phyloP scores from a whole-genome alignment of 2,113 vertebrate genomes.

The Saguinus midas region DNA sequence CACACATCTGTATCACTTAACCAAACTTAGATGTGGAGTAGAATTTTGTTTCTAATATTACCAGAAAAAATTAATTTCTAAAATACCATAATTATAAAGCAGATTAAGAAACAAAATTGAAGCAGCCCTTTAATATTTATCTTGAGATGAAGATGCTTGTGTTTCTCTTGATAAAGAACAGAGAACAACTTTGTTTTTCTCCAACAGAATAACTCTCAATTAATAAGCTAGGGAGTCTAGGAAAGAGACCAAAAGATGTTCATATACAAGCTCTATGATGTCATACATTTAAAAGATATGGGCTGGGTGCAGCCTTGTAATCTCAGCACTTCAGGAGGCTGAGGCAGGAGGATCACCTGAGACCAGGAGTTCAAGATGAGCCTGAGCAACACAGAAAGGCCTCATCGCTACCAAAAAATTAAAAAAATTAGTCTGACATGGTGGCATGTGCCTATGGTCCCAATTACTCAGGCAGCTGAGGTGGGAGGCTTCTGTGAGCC shows the following conservation, averaged over 20 bases:
- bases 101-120: neutral
- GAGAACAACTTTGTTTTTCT: neutral
- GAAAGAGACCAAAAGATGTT: neutral
- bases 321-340: too few relatives aligned
- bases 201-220: neutral
- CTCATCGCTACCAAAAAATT: too few relatives aligned
- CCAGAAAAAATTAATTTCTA: neutral
- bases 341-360: too few relatives aligned
- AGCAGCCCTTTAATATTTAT: neutral
- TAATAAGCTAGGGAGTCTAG: neutral
- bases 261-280: neutral
- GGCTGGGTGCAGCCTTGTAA: too few relatives aligned
- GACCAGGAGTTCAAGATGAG: too few relatives aligned
- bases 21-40: neutral
- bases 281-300: neutral
- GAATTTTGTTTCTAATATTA: slow-evolving; percentile 37
- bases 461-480: too few relatives aligned
- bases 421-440: too few relatives aligned
- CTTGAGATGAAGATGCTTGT: neutral
- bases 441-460: too few relatives aligned
- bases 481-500: too few relatives aligned
- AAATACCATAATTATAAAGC: slow-evolving; percentile 32
- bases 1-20: neutral
- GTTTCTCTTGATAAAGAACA: slow-evolving; percentile 44
- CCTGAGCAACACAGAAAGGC: too few relatives aligned